These are phyloP conservation scores for Hylia prasina DNA, from an alignment of 2,113 vertebrate genomes.

Conservation along the genomic window DNA sequence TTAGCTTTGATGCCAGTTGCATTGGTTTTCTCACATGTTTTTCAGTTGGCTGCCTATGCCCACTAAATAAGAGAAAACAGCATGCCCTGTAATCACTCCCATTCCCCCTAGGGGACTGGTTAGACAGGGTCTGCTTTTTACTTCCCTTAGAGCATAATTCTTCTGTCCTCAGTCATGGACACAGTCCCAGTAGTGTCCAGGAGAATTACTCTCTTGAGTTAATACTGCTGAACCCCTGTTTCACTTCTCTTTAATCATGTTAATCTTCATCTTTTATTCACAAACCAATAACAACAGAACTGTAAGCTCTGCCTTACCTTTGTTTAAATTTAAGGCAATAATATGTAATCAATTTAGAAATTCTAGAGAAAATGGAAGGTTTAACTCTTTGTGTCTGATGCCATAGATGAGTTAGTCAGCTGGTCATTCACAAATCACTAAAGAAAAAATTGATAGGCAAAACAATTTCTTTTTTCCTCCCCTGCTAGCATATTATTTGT, in stretches of 20 bases:
- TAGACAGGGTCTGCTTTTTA: constrained; percentile 5
- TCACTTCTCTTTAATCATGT: constrained; percentile 34
- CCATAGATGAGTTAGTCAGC: background rate
- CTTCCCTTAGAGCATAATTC: constrained; percentile 23
- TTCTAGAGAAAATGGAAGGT: background rate
- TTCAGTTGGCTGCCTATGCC: background rate
- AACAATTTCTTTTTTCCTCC: background rate
- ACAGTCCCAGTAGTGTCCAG: constrained; percentile 9
- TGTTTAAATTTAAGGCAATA: background rate
- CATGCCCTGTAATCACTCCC: background rate
- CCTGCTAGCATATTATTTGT: background rate
- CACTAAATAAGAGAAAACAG: background rate
- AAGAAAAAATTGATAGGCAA: background rate
- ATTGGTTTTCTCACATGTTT: background rate
- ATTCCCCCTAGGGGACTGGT: background rate
- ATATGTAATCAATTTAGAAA: background rate
- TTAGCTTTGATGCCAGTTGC: background rate
- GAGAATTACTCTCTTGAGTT: constrained; percentile 26
- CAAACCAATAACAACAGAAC: constrained; percentile 20
- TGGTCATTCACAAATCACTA: background rate
- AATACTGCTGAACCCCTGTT: background rate
- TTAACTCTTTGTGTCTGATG: background rate
- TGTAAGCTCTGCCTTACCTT: constrained; percentile 8
- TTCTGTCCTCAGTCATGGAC: constrained; percentile 6
- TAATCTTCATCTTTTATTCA: constrained; percentile 63